phyloP scores from a whole-genome alignment of 2,888 invertebrate species.

The Leptinotarsa haldemani region DNA sequence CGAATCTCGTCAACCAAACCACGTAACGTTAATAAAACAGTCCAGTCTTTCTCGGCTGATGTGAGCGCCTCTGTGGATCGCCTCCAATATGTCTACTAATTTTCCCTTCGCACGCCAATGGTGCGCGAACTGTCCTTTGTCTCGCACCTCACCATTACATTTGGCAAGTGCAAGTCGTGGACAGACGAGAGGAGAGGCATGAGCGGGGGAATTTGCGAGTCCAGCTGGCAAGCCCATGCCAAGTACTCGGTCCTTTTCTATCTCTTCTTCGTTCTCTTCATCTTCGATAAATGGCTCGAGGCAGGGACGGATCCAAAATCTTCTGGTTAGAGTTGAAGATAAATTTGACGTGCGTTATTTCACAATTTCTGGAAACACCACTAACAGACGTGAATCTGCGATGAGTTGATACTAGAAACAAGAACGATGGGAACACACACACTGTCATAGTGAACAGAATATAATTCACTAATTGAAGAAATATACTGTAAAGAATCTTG shows the following conservation, averaged over 20 bases:
- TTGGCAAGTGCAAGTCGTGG: conserved; percentile 59
- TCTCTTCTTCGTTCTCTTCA: conserved; percentile 33
- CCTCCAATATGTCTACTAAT: conserved; percentile 32
- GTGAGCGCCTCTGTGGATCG: too few species aligned
- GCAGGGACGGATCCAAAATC: conserved; percentile 25
- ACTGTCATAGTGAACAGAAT: too few species aligned
- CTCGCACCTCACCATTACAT: conserved; percentile 61
- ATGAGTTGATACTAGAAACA: too few species aligned
- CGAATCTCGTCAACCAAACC: too few species aligned
- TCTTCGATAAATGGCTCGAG: conserved; percentile 26
- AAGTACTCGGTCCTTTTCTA: conserved; percentile 41
- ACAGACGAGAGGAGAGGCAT: conserved; percentile 43
- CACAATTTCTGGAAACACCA: too few species aligned
- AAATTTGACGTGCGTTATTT: too few species aligned
- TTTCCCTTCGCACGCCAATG: conserved; percentile 34
- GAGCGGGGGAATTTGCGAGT: conserved; percentile 55
- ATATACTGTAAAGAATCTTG: too few species aligned
- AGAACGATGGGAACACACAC: too few species aligned
- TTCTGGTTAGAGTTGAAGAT: not conserved
- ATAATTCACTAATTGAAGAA: too few species aligned
- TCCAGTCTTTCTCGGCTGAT: too few species aligned
- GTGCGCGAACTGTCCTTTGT: conserved; percentile 49
- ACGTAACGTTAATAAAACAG: too few species aligned
- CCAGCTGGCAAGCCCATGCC: conserved; percentile 54
- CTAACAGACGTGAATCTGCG: not conserved